Evolutionary conservation across 2,797 vertebrate genomes (phyloP), one percentile per base, ranked within the genome.

Genomic region (Rhodeus uyekii): DNA sequence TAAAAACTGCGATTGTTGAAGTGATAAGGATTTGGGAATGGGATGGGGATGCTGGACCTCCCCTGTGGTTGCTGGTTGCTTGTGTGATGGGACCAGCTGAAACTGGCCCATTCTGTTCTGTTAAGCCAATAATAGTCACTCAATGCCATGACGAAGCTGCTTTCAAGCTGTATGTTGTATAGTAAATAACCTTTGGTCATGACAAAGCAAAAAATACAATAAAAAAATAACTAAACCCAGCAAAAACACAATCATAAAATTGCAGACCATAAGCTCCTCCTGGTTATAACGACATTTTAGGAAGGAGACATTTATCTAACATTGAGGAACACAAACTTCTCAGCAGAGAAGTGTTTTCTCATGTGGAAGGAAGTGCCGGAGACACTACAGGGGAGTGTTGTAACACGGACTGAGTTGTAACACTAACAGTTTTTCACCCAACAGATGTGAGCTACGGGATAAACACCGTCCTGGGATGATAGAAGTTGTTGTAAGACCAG

Each of bases 181-280:
- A 44, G 69, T 42, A 24, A 48, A 61, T 64, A 72, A 50, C 71
- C 32, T 61, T 74, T 84, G 76, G 38, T 18, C 73, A 69, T 83
- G 4, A 81, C 58, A 34, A 81, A 72, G 29, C 46, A 53, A 22
- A 42, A 38, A 1, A 29, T 38, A 48, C 3, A 81, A 73, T 48
- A 63, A 39, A 48, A 72, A 24, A 2, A 34, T n/a, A n/a, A n/a
- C n/a, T n/a, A n/a, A n/a, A n/a, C n/a, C n/a, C n/a, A n/a, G n/a
- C n/a, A 42, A 24, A 71, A 72, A 16, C 39, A 72, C 32, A 48
- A 42, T 46, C 67, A 18, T 63, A 73, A 27, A 81, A 48, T 36
- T 50, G n/a, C 22, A 27, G 6, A 72, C 39, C 39, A 14, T 68
- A 78, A 67, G n/a, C 12, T 16, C 29, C 18, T 53, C 18, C 18